Evolutionary conservation across 1,140 invertebrate species (phyloP).

Genomic region (Eriocheir sinensis): DNA sequence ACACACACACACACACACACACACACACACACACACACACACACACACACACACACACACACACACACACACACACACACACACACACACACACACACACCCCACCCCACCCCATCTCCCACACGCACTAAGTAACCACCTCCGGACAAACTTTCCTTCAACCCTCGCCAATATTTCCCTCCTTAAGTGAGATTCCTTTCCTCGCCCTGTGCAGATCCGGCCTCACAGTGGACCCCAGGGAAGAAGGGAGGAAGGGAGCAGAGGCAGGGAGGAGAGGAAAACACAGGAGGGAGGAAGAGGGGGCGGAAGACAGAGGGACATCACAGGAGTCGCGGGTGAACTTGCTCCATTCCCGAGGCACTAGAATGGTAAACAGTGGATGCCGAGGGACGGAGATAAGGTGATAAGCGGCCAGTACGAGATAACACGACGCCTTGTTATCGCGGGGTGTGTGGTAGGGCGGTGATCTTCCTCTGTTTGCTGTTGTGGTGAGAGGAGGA

Average conservation of each 20-base stretch:
- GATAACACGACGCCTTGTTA: background rate
- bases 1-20: background rate
- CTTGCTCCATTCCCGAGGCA: background rate
- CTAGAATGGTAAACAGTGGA: background rate
- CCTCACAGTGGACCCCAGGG: no score
- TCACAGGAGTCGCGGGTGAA: background rate
- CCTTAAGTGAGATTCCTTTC: slow-evolving; percentile 7
- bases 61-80: background rate
- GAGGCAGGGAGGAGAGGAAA: no score
- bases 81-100: no score
- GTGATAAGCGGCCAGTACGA: background rate
- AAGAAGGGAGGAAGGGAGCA: no score
- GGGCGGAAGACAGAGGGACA: background rate
- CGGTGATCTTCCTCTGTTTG: background rate
- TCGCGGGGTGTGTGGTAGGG: background rate
- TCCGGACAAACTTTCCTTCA: background rate
- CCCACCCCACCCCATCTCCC: no score
- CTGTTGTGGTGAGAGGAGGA: no score
- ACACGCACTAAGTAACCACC: background rate
- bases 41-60: slow-evolving; percentile 22
- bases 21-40: slow-evolving; percentile 22
- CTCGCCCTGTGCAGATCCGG: background rate
- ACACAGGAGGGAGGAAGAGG: background rate
- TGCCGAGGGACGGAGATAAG: background rate
- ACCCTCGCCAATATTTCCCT: background rate